Conservation (phyloP, 2,113 vertebrate genomes). For the Melanerpes aurifrons region DNA sequence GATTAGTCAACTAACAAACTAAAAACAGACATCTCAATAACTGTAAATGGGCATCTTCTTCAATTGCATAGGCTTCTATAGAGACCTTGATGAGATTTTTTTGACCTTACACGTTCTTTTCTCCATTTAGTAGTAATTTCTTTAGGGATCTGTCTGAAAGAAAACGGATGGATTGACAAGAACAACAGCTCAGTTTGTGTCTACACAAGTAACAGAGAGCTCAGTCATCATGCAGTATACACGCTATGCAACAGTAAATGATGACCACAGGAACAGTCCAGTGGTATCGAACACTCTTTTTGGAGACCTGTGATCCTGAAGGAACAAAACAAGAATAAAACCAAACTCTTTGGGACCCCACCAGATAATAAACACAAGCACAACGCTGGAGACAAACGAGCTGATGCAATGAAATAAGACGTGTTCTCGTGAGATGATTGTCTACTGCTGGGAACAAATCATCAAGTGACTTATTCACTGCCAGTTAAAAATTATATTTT, state of each 20-base stretch:
- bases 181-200: conserved; percentile 11
- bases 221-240: background rate
- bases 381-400: background rate
- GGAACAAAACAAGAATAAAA: background rate
- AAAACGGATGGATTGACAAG: background rate
- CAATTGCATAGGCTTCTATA: background rate
- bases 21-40: background rate
- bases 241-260: background rate
- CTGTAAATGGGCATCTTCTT: background rate
- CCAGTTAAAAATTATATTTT: background rate
- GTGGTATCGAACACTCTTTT: background rate
- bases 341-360: background rate
- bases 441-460: background rate
- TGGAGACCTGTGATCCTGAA: background rate
- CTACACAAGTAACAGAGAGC: background rate
- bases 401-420: background rate
- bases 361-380: background rate
- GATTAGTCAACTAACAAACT: background rate
- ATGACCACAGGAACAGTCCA: background rate
- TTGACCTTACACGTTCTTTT: background rate
- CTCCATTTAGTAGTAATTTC: background rate
- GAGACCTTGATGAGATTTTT: background rate
- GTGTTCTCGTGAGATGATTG: background rate
- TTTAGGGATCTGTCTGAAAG: background rate
- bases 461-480: background rate